A percentile compares a stretch with the other conserved stretches of the same genome.
phyloP scores from a whole-genome alignment of 1,140 invertebrate species.

The Cydia fagiglandana region DNA sequence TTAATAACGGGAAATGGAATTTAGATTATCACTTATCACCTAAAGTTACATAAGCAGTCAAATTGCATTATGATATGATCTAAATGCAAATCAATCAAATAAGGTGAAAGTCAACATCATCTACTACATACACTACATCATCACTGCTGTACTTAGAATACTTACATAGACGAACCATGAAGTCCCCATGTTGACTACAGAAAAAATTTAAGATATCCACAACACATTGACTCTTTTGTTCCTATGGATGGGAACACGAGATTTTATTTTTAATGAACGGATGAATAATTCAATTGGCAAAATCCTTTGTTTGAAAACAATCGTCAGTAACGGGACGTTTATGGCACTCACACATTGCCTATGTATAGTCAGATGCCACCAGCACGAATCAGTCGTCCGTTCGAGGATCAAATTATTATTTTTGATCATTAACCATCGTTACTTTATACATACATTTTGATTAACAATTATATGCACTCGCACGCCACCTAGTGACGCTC shows the following conservation, averaged over 20 bases:
- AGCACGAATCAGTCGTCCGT: neutral
- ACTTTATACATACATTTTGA: neutral
- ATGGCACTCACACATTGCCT: constrained; percentile 24
- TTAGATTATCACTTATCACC: neutral
- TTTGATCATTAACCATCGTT: constrained; percentile 5
- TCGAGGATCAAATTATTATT: neutral
- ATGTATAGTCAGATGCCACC: neutral
- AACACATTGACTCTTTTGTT: neutral
- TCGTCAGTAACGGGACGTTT: constrained; percentile 8
- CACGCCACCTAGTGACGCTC: constrained; percentile 26
- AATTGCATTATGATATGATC: neutral
- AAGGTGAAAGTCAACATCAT: neutral
- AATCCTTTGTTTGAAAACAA: constrained; percentile 7
- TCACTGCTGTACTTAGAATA: neutral
- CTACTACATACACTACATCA: constrained; percentile 9
- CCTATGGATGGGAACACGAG: neutral
- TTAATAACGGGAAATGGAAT: neutral
- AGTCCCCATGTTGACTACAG: constrained; percentile 7
- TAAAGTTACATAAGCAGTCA: neutral
- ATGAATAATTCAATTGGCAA: constrained; percentile 14
- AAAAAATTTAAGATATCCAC: neutral
- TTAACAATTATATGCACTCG: neutral
- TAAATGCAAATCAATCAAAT: neutral
- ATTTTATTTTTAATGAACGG: neutral
- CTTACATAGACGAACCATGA: constrained; percentile 16